Evolutionary conservation across 2,888 invertebrate genomes (phyloP).

Genomic region (Hemaris fuciformis): DNA sequence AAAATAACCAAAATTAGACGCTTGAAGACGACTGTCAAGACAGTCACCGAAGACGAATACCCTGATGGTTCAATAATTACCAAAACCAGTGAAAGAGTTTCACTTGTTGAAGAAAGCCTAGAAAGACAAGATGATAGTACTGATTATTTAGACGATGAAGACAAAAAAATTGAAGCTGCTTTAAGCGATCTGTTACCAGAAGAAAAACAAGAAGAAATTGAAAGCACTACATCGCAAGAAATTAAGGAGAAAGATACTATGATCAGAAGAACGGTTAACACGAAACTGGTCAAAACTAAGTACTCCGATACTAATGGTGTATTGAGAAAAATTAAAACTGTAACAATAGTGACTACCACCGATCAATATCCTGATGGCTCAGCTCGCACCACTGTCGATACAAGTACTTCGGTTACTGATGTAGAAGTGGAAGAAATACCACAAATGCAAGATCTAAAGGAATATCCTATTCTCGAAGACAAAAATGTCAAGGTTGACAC

Average conservation of each 20-base stretch:
- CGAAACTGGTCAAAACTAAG: constrained; percentile 53
- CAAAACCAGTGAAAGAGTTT: constrained; percentile 63
- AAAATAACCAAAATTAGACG: constrained; percentile 41
- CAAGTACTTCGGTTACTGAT: constrained; percentile 60
- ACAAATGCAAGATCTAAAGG: constrained; percentile 39
- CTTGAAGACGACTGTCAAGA: constrained; percentile 58
- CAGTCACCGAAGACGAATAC: constrained; percentile 61
- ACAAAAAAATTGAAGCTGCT: constrained; percentile 34
- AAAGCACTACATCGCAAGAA: constrained; percentile 41
- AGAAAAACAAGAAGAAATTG: constrained; percentile 45
- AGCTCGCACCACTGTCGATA: constrained; percentile 55
- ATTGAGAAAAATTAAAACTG: constrained; percentile 52
- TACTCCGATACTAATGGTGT: constrained; percentile 45
- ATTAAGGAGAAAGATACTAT: constrained; percentile 43
- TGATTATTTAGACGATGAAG: constrained; percentile 17
- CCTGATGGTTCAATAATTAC: constrained; percentile 65
- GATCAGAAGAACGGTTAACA: constrained; percentile 51
- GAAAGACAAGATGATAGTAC: background rate
- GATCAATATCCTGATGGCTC: constrained; percentile 64
- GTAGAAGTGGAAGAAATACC: constrained; percentile 38
- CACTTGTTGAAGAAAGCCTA: constrained; percentile 46
- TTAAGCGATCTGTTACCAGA: constrained; percentile 37
- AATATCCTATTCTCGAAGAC: constrained; percentile 49
- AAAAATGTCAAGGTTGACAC: constrained; percentile 56
- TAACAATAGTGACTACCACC: constrained; percentile 57